These are phyloP conservation scores for Conger conger DNA, from an alignment of 2,113 vertebrate species.

Conservation along the genomic window DNA sequence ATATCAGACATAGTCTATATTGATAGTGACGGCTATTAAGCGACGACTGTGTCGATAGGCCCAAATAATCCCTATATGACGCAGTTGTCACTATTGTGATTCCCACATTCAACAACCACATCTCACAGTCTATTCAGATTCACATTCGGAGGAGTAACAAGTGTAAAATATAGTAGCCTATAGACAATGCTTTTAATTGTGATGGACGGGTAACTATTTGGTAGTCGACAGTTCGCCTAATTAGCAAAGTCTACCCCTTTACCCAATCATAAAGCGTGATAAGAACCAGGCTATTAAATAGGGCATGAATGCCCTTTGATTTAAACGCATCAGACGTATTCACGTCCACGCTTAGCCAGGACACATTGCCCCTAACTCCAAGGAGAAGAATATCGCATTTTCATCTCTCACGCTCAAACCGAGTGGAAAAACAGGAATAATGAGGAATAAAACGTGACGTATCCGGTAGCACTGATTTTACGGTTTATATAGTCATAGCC, in stretches of 20 bases:
- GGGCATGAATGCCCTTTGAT: not conserved
- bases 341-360: not conserved
- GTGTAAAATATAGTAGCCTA: not conserved
- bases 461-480: not conserved
- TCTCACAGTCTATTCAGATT: not conserved
- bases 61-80: not conserved
- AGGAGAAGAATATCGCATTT: not conserved
- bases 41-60: not conserved
- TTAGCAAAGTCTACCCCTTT: not conserved
- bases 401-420: not conserved
- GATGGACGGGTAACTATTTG: not conserved
- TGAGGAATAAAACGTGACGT: not conserved
- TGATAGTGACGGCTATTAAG: not conserved
- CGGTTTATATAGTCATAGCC: not conserved
- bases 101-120: not conserved
- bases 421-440: not conserved
- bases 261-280: not conserved
- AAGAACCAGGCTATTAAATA: not conserved
- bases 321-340: not conserved
- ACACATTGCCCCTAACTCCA: not conserved
- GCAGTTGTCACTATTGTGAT: not conserved
- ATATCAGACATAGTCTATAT: not conserved
- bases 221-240: not conserved
- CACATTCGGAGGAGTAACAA: not conserved
- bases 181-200: not conserved